Percentiles rank a stretch among this genome's conserved stretches.
phyloP scores from a whole-genome alignment of 2,113 vertebrate species.

The Strix uralensis region DNA sequence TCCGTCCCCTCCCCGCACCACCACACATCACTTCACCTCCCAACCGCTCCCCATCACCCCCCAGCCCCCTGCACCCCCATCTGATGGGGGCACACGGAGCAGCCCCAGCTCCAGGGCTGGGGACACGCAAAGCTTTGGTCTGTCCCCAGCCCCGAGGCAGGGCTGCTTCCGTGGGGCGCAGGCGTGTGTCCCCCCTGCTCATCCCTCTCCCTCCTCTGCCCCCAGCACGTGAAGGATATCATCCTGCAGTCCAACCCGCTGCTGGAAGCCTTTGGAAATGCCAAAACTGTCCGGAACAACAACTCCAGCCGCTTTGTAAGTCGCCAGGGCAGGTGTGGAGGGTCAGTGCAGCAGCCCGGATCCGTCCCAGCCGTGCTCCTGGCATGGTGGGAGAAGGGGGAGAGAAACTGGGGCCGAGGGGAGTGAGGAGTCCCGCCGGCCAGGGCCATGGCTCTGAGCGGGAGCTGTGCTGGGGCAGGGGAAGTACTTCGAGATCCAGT shows the following conservation, averaged over 20 bases:
- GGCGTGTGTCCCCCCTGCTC: accelerated
- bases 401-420: accelerated
- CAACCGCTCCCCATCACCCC: accelerated
- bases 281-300: conserved; percentile 95
- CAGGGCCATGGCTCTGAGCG: accelerated
- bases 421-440: accelerated
- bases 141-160: background rate
- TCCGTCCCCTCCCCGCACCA: background rate
- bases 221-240: conserved; percentile 94
- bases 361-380: background rate
- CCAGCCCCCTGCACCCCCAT: accelerated
- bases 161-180: background rate
- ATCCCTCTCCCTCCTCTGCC: background rate
- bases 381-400: too few relatives aligned
- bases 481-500: conserved; percentile 99
- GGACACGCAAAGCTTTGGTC: accelerated
- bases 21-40: accelerated
- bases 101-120: background rate
- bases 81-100: background rate
- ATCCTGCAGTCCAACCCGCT: conserved; percentile 96
- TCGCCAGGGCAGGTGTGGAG: background rate
- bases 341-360: accelerated
- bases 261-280: conserved; percentile 94
- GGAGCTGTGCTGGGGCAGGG: conserved; percentile 73
- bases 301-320: conserved; percentile 97